phyloP scores from a whole-genome alignment of 2,888 invertebrate genomes.

The Ischnura elegans region DNA sequence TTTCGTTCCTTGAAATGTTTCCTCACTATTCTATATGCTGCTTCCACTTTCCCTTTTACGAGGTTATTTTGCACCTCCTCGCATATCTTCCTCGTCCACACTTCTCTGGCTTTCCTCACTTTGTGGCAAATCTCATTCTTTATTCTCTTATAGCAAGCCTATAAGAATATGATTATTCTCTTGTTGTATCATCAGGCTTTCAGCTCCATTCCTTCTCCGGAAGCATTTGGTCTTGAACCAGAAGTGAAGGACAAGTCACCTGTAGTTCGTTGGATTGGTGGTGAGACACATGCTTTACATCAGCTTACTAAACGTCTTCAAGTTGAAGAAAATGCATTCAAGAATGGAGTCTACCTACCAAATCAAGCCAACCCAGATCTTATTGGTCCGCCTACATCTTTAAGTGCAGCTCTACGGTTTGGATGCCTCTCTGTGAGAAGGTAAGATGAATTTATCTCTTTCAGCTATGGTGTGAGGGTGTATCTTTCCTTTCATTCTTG shows the following conservation, averaged over 20 bases:
- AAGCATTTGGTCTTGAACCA: conserved; percentile 81
- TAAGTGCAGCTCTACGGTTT: conserved; percentile 86
- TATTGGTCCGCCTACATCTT: conserved; percentile 83
- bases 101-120: no score
- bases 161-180: conserved; percentile 4
- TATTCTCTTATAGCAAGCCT: no score
- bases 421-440: conserved; percentile 86
- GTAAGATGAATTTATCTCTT: conserved; percentile 74
- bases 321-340: conserved; percentile 77
- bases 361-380: conserved; percentile 86
- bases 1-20: no score
- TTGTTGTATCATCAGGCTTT: conserved; percentile 70
- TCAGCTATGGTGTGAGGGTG: neutral
- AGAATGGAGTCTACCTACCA: conserved; percentile 82
- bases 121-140: no score
- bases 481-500: no score
- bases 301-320: conserved; percentile 81
- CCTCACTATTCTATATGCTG: no score
- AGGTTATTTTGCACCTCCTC: no score
- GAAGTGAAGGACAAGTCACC: conserved; percentile 76
- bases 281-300: conserved; percentile 83
- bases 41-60: no score
- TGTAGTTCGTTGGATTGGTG: conserved; percentile 83
- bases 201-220: conserved; percentile 80
- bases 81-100: no score